A percentile compares a stretch with the other conserved stretches of the same genome.
phyloP scores from a whole-genome alignment of 2,113 vertebrate genomes.

The Scytalopus superciliaris region DNA sequence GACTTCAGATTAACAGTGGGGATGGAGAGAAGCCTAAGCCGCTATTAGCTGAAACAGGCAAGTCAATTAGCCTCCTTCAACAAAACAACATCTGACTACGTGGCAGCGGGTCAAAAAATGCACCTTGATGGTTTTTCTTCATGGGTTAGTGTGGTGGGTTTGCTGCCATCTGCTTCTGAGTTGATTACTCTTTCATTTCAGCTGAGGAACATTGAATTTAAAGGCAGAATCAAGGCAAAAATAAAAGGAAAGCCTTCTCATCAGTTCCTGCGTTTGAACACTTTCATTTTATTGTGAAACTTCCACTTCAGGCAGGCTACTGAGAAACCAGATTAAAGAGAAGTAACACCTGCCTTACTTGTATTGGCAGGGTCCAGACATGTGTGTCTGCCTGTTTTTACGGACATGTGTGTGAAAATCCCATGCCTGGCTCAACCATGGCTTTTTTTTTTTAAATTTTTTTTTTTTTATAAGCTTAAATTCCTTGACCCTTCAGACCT shows the following conservation, averaged over 20 bases:
- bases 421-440: not conserved
- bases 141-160: not conserved
- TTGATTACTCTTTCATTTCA: not conserved
- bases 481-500: not conserved
- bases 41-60: slow-evolving; percentile 43
- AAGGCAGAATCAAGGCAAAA: not conserved
- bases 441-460: not conserved
- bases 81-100: not conserved
- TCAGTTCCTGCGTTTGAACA: not conserved
- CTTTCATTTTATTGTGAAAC: slow-evolving; percentile 17
- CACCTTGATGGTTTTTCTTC: slow-evolving; percentile 32
- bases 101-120: slow-evolving; percentile 10
- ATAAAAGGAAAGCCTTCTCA: not conserved
- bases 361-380: not conserved
- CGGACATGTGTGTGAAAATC: accelerated
- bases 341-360: not conserved
- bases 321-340: slow-evolving; percentile 9
- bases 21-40: slow-evolving; percentile 47
- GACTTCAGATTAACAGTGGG: slow-evolving; percentile 50
- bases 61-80: slow-evolving; percentile 5
- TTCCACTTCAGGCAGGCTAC: slow-evolving; percentile 19
- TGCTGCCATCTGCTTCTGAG: not conserved
- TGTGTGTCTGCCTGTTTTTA: not conserved
- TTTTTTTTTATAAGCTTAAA: not conserved
- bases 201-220: not conserved